Evolutionary conservation across 2,113 vertebrate species (phyloP).

Genomic region (Rhynchomys soricoides): DNA sequence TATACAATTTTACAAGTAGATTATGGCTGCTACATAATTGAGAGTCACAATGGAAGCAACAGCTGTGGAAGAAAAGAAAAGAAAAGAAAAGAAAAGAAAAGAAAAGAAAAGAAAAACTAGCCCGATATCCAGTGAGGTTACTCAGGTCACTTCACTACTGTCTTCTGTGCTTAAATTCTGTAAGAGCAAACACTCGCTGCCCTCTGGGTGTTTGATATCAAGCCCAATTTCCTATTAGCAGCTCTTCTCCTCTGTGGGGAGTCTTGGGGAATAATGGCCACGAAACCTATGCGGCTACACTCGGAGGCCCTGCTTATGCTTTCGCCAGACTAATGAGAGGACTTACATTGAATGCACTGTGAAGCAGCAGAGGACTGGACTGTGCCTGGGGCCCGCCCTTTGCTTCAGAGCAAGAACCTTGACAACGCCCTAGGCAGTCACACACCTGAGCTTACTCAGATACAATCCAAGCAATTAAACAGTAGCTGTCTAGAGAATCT

Average conservation of each 20-base stretch:
- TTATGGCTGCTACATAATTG: not conserved
- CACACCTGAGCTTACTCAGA: not conserved
- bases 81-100: too few relatives aligned
- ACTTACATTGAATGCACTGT: not conserved
- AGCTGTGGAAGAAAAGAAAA: not conserved
- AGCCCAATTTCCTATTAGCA: not conserved
- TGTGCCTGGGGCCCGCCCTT: not conserved
- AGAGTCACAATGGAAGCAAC: conserved; percentile 6
- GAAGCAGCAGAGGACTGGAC: not conserved
- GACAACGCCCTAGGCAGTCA: not conserved
- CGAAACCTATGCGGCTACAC: not conserved
- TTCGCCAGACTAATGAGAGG: not conserved
- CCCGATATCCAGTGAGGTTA: not conserved
- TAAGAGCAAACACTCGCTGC: not conserved
- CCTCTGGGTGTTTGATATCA: not conserved
- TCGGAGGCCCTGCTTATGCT: not conserved
- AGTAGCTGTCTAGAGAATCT: conserved; percentile 12
- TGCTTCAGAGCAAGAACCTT: not conserved
- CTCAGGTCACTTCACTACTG: not conserved
- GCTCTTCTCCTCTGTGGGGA: not conserved
- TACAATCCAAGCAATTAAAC: conserved; percentile 45
- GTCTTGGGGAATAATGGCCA: not conserved
- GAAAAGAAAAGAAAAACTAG: not conserved
- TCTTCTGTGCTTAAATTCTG: not conserved
- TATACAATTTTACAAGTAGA: not conserved